Conservation (phyloP, 1,140 invertebrate genomes). For the Drosophila murphyi region DNA sequence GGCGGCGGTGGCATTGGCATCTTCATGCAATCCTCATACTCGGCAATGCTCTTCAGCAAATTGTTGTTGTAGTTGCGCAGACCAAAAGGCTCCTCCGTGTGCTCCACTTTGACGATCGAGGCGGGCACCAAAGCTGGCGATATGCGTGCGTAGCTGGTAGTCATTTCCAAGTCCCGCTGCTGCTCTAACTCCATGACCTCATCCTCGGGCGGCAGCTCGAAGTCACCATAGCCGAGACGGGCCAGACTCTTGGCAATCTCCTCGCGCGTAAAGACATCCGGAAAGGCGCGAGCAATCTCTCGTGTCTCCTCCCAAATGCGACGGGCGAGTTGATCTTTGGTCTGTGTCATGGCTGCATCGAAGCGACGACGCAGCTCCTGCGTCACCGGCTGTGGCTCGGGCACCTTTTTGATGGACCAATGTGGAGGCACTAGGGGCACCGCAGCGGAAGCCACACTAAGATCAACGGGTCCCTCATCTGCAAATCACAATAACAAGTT, state of each 20-base stretch:
- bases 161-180: slow-evolving; percentile 20
- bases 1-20: slow-evolving; percentile 38
- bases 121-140: not conserved
- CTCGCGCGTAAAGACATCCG: slow-evolving; percentile 79
- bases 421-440: slow-evolving; percentile 47
- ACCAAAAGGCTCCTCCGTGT: slow-evolving; percentile 41
- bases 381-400: slow-evolving; percentile 48
- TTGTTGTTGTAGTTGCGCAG: slow-evolving; percentile 79
- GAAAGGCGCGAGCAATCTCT: slow-evolving; percentile 78
- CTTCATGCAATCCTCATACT: slow-evolving; percentile 78
- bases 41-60: slow-evolving; percentile 77
- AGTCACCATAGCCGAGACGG: slow-evolving; percentile 77
- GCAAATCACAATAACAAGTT: not conserved
- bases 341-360: slow-evolving; percentile 67
- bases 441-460: slow-evolving; percentile 71
- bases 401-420: slow-evolving; percentile 46
- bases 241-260: slow-evolving; percentile 78
- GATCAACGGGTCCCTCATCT: slow-evolving; percentile 81
- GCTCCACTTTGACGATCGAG: slow-evolving; percentile 44
- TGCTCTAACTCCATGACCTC: slow-evolving; percentile 56
- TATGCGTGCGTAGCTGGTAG: slow-evolving; percentile 33
- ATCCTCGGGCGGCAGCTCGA: slow-evolving; percentile 71
- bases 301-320: slow-evolving; percentile 82
- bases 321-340: slow-evolving; percentile 74
- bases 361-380: slow-evolving; percentile 62